These are phyloP conservation scores for Notocelia uddmanniana DNA, from an alignment of 2,888 invertebrate genomes.

Conservation along the genomic window DNA sequence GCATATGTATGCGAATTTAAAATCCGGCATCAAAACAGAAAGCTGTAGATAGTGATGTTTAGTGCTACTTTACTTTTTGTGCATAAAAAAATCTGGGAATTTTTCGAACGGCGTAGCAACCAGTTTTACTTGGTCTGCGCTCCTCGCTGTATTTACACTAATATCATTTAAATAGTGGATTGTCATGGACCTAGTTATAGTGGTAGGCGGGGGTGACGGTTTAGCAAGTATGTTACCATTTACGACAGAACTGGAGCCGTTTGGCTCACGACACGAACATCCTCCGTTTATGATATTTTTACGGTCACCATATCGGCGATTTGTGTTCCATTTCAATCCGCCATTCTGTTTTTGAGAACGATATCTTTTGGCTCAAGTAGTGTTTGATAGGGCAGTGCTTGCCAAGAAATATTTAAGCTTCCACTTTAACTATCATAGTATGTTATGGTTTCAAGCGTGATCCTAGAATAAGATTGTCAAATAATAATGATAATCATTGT, in stretches of 20 bases:
- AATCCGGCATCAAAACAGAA: conserved; percentile 51
- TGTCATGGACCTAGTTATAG: conserved; percentile 28
- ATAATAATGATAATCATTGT: too few species aligned
- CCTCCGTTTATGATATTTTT: conserved; percentile 54
- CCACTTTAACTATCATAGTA: too few species aligned
- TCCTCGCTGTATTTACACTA: not conserved
- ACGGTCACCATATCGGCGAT: conserved; percentile 49
- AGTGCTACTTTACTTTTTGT: conserved; percentile 48
- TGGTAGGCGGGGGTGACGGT: conserved; percentile 48
- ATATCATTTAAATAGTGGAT: not conserved
- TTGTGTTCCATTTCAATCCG: conserved; percentile 50
- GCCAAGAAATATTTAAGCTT: not conserved
- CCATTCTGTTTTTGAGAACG: conserved; percentile 38
- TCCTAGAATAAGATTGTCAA: too few species aligned
- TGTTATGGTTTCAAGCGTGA: too few species aligned
- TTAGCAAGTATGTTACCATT: conserved; percentile 55
- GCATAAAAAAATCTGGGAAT: conserved; percentile 43
- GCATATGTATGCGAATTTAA: conserved; percentile 10
- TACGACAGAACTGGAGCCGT: conserved; percentile 54
- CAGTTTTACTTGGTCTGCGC: conserved; percentile 20
- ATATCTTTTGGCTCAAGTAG: conserved; percentile 23
- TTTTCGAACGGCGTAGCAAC: conserved; percentile 32
- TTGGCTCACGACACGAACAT: conserved; percentile 53
- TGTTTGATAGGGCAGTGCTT: not conserved
- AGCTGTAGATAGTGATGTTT: conserved; percentile 58